Evolutionary conservation across 2,797 vertebrate species (phyloP), one percentile per base, ranked within the genome.

Genomic region (Sebastes melanostomus): DNA sequence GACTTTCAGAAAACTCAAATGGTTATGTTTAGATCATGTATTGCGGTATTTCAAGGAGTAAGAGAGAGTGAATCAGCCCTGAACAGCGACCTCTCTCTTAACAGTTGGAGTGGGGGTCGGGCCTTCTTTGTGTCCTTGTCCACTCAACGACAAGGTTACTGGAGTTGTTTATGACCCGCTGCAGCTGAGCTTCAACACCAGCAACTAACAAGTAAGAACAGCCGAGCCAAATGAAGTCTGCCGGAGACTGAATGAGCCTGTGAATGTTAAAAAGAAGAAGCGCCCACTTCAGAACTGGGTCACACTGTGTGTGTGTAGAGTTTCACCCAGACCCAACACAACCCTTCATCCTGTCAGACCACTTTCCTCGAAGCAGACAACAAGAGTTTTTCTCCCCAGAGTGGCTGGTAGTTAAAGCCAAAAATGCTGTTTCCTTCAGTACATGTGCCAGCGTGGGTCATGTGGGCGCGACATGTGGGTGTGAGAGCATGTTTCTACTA

Each of bases 141-240:
- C 58, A 12, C 72, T 84, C 66, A 77, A 67, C 13, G 9, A 66
- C 88, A 92, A 91, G 90, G 94, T 92, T 73, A 80, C 59, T 80
- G 22, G 70, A 36, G 86, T 78, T 79, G 84, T 93, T 92, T 87
- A 87, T 85, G 86, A 78, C 77, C 85, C 68, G 60, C 67, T 34
- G 62, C 11, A 52, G 67, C 82, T 7, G 75, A 84, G 79, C 56
- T 56, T 76, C 72, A 81, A 77, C 14, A 24, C 54, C 81, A 80
- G 52, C 27, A 8, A 75, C 81, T 18, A 42, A 30, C 63, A 61
- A 75, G 32, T 6, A 67, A 30, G 50, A 76, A 6, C 9, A 22
- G 27, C 56, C 4, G 8, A 62, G 69, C 66, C 70, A 77, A 75
- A 76, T 2, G 24, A 70, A 68, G 81, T 62, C 77, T 62, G 58